Evolutionary conservation across 1,140 invertebrate genomes (phyloP).

Genomic region (Drosophila eugracilis): DNA sequence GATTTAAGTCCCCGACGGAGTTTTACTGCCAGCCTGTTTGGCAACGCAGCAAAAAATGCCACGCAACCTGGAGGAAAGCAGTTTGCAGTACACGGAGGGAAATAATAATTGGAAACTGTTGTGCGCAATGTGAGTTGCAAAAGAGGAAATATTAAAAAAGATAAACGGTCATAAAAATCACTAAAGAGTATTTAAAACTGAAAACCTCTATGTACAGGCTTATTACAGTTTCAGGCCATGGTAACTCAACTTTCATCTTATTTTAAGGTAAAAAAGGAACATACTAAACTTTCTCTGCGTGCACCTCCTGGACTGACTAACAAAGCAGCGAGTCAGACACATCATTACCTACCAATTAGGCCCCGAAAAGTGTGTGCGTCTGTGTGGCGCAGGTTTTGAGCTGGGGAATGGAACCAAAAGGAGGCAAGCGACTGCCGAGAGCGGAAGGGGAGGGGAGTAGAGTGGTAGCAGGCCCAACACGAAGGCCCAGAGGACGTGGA

Average conservation of each 20-base stretch:
- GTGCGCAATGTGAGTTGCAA: too few species aligned
- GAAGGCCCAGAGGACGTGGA: conserved; percentile 10
- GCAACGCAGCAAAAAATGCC: conserved; percentile 37
- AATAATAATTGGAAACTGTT: too few species aligned
- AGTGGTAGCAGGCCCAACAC: conserved; percentile 15
- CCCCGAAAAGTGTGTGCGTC: conserved; percentile 58
- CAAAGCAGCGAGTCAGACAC: conserved; percentile 80
- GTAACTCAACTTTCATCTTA: too few species aligned
- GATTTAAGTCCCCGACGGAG: conserved; percentile 8
- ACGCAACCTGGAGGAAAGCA: conserved; percentile 52
- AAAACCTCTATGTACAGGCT: too few species aligned
- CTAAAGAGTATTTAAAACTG: too few species aligned
- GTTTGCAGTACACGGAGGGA: conserved; percentile 1
- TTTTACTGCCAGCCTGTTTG: conserved; percentile 38
- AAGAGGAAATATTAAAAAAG: too few species aligned
- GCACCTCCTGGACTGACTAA: conserved; percentile 54
- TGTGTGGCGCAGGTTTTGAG: conserved; percentile 46
- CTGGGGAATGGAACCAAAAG: background rate
- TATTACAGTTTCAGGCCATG: too few species aligned
- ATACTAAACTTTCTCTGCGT: too few species aligned
- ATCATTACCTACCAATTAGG: conserved; percentile 84
- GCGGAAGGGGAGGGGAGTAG: background rate
- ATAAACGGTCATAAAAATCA: too few species aligned
- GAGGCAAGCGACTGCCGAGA: too few species aligned
- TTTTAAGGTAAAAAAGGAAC: too few species aligned